Evolutionary conservation across 2,113 vertebrate genomes (phyloP).

Genomic region (Xiphias gladius): DNA sequence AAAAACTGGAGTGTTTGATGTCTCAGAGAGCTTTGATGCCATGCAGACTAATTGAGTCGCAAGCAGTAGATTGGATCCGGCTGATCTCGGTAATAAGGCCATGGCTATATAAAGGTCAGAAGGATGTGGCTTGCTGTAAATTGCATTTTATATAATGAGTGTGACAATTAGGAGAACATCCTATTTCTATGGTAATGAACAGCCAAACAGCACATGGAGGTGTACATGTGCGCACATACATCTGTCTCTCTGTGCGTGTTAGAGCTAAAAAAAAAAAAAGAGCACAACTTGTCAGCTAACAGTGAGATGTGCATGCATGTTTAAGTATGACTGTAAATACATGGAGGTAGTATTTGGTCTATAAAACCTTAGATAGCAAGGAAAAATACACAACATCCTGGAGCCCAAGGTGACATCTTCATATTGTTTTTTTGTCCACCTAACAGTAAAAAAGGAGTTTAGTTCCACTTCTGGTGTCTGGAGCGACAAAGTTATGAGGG

Average conservation of each 20-base stretch:
- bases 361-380: no score
- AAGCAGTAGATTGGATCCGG: constrained; percentile 71
- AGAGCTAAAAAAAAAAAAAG: not conserved
- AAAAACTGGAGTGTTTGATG: constrained; percentile 70
- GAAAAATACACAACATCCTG: no score
- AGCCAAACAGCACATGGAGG: constrained; percentile 18
- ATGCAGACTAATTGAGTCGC: constrained; percentile 71
- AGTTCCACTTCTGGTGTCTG: constrained; percentile 14
- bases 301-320: not conserved
- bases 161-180: constrained; percentile 62
- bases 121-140: constrained; percentile 74
- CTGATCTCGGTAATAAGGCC: constrained; percentile 67
- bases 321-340: not conserved
- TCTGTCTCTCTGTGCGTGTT: constrained; percentile 7
- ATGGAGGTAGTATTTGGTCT: not conserved
- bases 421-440: no score
- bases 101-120: constrained; percentile 70
- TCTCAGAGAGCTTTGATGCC: constrained; percentile 67
- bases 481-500: constrained; percentile 8
- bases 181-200: constrained; percentile 58
- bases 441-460: constrained; percentile 20
- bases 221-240: constrained; percentile 9
- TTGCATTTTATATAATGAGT: constrained; percentile 71
- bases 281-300: not conserved
- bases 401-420: no score